Evolutionary conservation across 2,888 invertebrate species (phyloP).

Genomic region (Abrostola tripartita): DNA sequence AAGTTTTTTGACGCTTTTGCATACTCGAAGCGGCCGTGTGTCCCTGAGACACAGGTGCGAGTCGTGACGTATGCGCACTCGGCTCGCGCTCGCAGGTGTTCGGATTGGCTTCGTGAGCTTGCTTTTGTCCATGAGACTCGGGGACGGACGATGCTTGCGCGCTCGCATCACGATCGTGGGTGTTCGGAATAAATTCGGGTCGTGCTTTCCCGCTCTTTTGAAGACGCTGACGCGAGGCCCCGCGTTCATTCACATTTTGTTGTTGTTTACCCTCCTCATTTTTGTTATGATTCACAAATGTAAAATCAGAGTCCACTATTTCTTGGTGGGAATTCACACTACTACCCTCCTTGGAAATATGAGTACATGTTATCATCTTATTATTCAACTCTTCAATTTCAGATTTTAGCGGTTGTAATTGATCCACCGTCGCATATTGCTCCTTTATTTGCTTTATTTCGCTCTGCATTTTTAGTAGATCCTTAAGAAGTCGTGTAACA

Average conservation of each 20-base stretch:
- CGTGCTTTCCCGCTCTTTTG: no score
- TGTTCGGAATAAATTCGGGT: no score
- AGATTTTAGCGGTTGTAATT: neutral
- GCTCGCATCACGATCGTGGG: no score
- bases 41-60: neutral
- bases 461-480: neutral
- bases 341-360: no score
- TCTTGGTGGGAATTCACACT: no score
- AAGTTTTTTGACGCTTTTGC: neutral
- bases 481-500: slow-evolving; percentile 10
- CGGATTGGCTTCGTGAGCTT: neutral
- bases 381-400: neutral
- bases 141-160: neutral
- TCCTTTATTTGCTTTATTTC: slow-evolving; percentile 2
- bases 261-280: no score
- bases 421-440: neutral
- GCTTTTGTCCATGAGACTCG: neutral
- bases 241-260: no score
- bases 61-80: no score
- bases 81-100: neutral
- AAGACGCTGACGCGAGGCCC: no score
- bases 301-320: no score
- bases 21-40: neutral
- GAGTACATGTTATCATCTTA: neutral
- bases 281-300: no score